A percentile compares a stretch with the other conserved stretches of the same genome.
Conservation (phyloP, 2,797 vertebrate genomes). For the Pantherophis alleghaniensis region DNA sequence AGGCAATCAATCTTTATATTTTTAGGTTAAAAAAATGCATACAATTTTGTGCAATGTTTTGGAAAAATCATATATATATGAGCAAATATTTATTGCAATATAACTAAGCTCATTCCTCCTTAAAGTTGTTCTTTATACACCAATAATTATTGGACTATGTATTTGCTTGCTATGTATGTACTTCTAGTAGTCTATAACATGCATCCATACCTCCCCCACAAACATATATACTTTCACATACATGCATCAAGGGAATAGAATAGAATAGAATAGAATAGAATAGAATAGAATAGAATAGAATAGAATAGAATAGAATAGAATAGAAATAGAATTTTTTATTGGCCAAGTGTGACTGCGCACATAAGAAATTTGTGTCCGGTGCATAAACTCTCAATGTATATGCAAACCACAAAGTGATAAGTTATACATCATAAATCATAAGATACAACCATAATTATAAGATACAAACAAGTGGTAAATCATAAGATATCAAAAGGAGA, state of each 20-base stretch:
- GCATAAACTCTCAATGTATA: background rate
- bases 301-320: background rate
- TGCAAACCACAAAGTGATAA: background rate
- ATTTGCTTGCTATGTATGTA: background rate
- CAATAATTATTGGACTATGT: background rate
- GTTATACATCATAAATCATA: background rate
- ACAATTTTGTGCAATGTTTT: background rate
- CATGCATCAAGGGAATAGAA: background rate
- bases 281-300: no score
- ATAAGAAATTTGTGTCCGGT: background rate
- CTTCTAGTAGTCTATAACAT: background rate
- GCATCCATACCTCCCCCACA: background rate
- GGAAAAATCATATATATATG: background rate
- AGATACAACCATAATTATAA: background rate
- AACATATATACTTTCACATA: background rate
- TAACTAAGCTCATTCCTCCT: background rate
- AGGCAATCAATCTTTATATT: background rate
- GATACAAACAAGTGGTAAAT: background rate
- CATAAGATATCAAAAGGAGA: background rate
- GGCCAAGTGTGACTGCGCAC: background rate
- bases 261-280: no score
- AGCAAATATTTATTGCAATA: slow-evolving; percentile 6
- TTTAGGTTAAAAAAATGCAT: background rate
- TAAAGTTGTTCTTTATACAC: background rate
- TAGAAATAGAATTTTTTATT: background rate